Percentiles rank a stretch among this genome's conserved stretches.
These are phyloP conservation scores for Drosophila sechellia DNA, from an alignment of 1,140 invertebrate genomes.

Conservation along the genomic window DNA sequence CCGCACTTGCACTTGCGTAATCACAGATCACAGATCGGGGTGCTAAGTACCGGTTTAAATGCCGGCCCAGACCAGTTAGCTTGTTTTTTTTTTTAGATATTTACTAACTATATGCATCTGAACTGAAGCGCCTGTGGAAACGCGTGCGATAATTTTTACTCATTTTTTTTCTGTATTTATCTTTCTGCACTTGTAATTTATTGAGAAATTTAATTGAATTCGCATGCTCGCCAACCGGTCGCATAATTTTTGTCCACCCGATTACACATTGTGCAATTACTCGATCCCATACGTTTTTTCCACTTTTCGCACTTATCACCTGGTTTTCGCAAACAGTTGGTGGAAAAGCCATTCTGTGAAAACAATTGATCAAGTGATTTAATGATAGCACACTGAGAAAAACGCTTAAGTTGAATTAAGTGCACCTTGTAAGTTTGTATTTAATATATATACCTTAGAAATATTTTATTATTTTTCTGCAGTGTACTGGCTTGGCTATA, in stretches of 20 bases:
- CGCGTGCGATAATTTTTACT: conserved; percentile 40
- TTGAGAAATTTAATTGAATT: conserved; percentile 80
- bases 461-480: background rate
- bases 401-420: background rate
- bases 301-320: background rate
- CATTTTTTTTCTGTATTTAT: conserved; percentile 27
- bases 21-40: conserved; percentile 44
- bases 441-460: background rate
- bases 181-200: conserved; percentile 74
- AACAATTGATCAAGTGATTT: conserved; percentile 19
- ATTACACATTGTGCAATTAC: conserved; percentile 54
- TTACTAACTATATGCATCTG: conserved; percentile 51
- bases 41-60: conserved; percentile 75
- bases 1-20: conserved; percentile 55
- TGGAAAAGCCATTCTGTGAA: background rate
- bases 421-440: background rate
- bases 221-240: conserved; percentile 65
- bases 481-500: background rate
- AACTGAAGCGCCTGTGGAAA: conserved; percentile 49
- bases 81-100: conserved; percentile 29
- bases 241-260: conserved; percentile 53
- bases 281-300: conserved; percentile 14
- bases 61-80: conserved; percentile 57
- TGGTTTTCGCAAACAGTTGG: conserved; percentile 17
- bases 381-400: background rate